Conservation (phyloP, 2,888 invertebrate genomes). For the Polydrusus pterygomalis region DNA sequence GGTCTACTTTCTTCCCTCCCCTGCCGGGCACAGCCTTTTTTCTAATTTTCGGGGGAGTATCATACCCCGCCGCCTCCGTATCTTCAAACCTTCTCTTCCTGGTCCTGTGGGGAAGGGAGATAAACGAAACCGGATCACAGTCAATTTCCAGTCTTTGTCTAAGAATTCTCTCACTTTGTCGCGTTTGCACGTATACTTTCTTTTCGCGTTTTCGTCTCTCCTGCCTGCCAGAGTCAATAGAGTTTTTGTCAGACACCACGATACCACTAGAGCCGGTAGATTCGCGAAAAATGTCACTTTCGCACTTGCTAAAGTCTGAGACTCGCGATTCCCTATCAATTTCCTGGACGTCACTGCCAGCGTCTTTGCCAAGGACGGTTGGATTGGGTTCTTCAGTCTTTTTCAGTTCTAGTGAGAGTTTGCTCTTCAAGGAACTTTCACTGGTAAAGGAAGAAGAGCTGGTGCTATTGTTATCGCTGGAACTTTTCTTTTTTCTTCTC, state of each 20-base stretch:
- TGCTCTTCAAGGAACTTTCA: constrained; percentile 68
- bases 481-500: constrained; percentile 77
- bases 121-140: constrained; percentile 62
- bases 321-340: constrained; percentile 34
- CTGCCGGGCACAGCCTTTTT: constrained; percentile 61
- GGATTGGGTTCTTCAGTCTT: constrained; percentile 61
- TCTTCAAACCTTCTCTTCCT: constrained; percentile 62
- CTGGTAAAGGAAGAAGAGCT: constrained; percentile 70
- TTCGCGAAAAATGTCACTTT: constrained; percentile 59
- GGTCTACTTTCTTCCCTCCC: constrained; percentile 55
- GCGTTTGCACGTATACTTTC: constrained; percentile 65
- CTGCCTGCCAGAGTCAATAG: constrained; percentile 58
- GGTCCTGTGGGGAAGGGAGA: constrained; percentile 59
- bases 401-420: constrained; percentile 62
- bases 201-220: constrained; percentile 58
- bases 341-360: constrained; percentile 1
- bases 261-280: constrained; percentile 67
- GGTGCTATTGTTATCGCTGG: constrained; percentile 70
- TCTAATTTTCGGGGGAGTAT: constrained; percentile 65
- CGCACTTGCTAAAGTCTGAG: constrained; percentile 48
- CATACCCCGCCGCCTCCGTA: constrained; percentile 54
- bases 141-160: constrained; percentile 67
- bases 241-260: constrained; percentile 63
- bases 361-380: constrained; percentile 30
- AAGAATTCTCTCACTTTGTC: constrained; percentile 69